Base-by-base conservation (phyloP, 2,797 vertebrate genomes). In the Molossus molossus region DNA sequence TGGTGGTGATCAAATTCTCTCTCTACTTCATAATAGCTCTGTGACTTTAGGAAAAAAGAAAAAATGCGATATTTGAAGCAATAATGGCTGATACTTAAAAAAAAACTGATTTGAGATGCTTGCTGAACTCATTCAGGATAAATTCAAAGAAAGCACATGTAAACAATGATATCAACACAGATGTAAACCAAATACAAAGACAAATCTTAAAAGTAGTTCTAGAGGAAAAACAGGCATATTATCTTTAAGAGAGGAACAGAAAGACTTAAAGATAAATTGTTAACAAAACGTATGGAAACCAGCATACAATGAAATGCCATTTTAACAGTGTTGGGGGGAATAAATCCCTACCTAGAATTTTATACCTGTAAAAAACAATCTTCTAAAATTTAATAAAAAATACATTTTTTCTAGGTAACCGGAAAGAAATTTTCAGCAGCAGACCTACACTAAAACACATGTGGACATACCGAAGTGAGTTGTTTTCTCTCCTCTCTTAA, bases 101-200 rank as follows among this genome's bases (percentile, higher is more conserved):
- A 60, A 93, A 72, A 92, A 65, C n/a, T 72, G 60, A 86, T 76
- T 64, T 81, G 29, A 91, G 79, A 80, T n/a, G 33, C 3, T 75
- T 85, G 75, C 7, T 80, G 21, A 80, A 45, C 12, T 88, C 48
- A 76, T 40, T 85, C 10, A 60, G 15, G 55, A 86, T 70, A 82
- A 81, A 53, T 79, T 40, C 45, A 45, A 75, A 70, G n/a, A 87
- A 87, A 40, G 3, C 9, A 79, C 6, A 37, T 45, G n/a, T 76
- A 81, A 18, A 69, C 15, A 70, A n/a, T 57, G 70, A 53, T 40
- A 50, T n/a, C 5, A 83, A 57, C 87, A 69, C 21, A 7, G 11
- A 37, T 50, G 18, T 84, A 83, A 95, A 88, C 12, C 37, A 80
- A 57, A 73, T 55, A 13, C 27, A 55, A 89, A 90, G 29, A 33